Evolutionary conservation across 2,888 invertebrate species (phyloP), one percentile per base, ranked within the genome.

Genomic region (Noctua fimbriata): DNA sequence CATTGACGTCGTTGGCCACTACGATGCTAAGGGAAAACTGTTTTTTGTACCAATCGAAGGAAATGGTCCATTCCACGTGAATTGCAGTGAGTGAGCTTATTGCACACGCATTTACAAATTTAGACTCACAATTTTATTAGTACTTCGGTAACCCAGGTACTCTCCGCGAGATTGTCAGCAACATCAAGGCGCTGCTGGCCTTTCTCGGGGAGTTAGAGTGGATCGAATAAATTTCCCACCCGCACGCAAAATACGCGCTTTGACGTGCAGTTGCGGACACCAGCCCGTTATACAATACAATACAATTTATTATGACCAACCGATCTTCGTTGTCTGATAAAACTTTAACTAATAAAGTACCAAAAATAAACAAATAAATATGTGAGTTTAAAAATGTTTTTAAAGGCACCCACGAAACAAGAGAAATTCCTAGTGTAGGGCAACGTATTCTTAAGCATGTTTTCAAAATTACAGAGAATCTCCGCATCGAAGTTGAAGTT

Each of bases 21-120:
- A 89, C 58, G 66, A 21, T 0, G 66, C 66, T 18, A 18, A 47
- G 18, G 88, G 88, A 2, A 32, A 78, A 4, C 24, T 88, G 0
- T 6, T 88, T 0, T 5, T 36, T 18, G 1, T 69, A n/a, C 77
- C 78, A 1, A 7, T 84, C 14, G 63, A 69, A 47, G 88, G 89
- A 47, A n/a, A 72, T 0, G 89, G 88, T 16, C 63, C 80, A 18
- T 89, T 87, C 75, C 0, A 12, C 3, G 82, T 88, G 7, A 9
- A 72, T 1, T 67, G 78, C 32, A 36, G 88, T 88, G 79, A 81
- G 78, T 60, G 10, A 28, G 14, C 36, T 32, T 21, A 60, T 44
- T 80, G 10, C 16, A 28, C 14, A 28, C 12, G 1, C 0, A 14
- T 49, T 79, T 41, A n/a, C 16, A 16, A 14, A 5, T 58, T n/a